Conservation (phyloP, 2,797 vertebrate genomes). For the Hydrocynus forskahlii region DNA sequence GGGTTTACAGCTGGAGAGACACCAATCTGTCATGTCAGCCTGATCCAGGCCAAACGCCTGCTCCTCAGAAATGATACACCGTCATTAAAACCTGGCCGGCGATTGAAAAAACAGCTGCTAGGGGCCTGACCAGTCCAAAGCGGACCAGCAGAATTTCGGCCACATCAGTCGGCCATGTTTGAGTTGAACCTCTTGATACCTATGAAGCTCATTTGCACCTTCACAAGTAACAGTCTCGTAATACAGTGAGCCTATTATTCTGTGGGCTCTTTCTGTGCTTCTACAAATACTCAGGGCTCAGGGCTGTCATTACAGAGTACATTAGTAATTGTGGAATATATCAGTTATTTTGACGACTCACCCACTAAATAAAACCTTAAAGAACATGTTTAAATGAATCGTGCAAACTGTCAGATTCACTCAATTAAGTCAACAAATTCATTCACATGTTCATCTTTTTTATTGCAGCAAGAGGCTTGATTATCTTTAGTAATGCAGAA, state of each 20-base stretch:
- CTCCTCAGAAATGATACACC: slow-evolving; percentile 44
- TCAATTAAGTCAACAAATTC: too few relatives aligned
- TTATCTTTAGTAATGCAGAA: neutral
- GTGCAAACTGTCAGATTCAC: too few relatives aligned
- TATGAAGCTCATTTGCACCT: slow-evolving; percentile 18
- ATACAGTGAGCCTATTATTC: neutral
- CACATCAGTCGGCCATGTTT: slow-evolving; percentile 24
- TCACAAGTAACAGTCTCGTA: neutral
- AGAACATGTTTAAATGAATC: too few relatives aligned
- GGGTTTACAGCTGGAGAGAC: slow-evolving; percentile 38
- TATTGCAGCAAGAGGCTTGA: too few relatives aligned
- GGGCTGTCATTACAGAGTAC: neutral
- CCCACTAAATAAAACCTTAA: too few relatives aligned
- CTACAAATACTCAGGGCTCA: neutral
- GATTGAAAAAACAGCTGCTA: slow-evolving; percentile 58
- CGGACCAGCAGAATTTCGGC: slow-evolving; percentile 35
- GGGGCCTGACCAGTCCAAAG: slow-evolving; percentile 44
- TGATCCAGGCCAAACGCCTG: slow-evolving; percentile 42
- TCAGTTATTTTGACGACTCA: neutral
- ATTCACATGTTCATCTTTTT: too few relatives aligned
- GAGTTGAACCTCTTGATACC: neutral
- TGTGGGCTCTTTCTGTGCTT: neutral
- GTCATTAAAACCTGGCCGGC: slow-evolving; percentile 54
- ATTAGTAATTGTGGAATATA: neutral
- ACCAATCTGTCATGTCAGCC: slow-evolving; percentile 54